Evolutionary conservation across 2,113 vertebrate species (phyloP), one percentile per base, ranked within the genome.

Genomic region (Ariopsis seemanni): DNA sequence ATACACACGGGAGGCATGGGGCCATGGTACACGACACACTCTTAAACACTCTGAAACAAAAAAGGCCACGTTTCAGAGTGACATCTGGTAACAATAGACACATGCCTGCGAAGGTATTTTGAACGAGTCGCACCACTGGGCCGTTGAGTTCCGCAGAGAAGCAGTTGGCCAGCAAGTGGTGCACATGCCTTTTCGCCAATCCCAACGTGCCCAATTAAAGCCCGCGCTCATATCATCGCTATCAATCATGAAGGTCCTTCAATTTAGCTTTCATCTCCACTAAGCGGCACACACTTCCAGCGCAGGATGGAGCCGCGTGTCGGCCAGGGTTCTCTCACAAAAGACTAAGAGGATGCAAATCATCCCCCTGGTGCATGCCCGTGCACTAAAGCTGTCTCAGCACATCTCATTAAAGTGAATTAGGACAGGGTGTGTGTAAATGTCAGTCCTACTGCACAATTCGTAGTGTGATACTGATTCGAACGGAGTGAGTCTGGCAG

Each of bases 391-490:
- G 89, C 93, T 94, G 94, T 93, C 94, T 88, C 85, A 85, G 88
- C 93, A 87, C 89, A 85, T 93, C 92, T 94, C 92, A 94, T 94
- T 94, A 94, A 86, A 77, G 91, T 94, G 93, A 95, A 91, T 93
- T 94, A 95, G 85, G 93, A 93, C 92, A 90, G 90, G 88, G 91
- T 92, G 92, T 91, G 91, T 91, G 90, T 93, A 91, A 93, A 94
- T 91, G 90, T 90, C 92, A 92, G 92, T 90, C 90, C 91, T 92
- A 93, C 92, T 84, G 75, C 93, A 94, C 91, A 92, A 93, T 93
- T 93, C 93, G 87, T 93, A 91, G 94, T 72, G 90, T 91, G 86
- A 90, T 85, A 91, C 91, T 87, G 83, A 86, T 91, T 92, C 89
- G 86, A 88, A 84, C 90, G 84, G 91, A 90, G 92, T 81, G 93